Percentiles rank a stretch among this genome's conserved stretches.
phyloP scores from a whole-genome alignment of 2,888 invertebrate genomes.

The Patella caerulea region DNA sequence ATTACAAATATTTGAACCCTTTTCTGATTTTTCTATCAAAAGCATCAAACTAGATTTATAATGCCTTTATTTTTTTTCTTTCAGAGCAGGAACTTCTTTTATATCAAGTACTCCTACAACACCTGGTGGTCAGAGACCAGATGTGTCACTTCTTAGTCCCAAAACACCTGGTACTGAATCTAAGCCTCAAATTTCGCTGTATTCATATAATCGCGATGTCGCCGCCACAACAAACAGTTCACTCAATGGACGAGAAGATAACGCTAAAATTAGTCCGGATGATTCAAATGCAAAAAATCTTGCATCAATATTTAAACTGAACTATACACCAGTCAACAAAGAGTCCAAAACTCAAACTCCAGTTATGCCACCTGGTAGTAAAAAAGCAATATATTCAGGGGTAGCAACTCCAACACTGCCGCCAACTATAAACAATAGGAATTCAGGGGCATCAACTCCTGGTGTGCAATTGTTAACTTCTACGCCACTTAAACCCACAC shows the following conservation, averaged over 20 bases:
- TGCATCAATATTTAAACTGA: not conserved
- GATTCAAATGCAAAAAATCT: not conserved
- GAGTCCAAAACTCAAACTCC: no score
- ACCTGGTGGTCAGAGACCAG: not conserved
- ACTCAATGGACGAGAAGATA: not conserved
- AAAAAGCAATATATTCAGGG: no score
- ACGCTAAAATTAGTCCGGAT: not conserved
- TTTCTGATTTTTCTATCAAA: no score
- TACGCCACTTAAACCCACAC: not conserved
- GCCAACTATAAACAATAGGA: not conserved
- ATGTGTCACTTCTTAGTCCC: not conserved
- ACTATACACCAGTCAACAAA: not conserved
- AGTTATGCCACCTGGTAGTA: not conserved
- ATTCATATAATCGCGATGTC: not conserved
- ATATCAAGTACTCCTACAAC: not conserved
- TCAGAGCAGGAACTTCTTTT: not conserved
- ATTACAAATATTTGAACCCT: no score
- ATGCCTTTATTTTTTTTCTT: no score
- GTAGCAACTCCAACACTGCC: not conserved
- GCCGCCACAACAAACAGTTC: not conserved
- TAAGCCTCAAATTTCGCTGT: not conserved
- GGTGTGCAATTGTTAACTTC: not conserved
- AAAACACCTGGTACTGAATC: not conserved
- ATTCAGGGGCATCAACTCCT: slow-evolving; percentile 4
- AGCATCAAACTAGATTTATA: no score